These are phyloP conservation scores for Sebastes vulpes DNA, from an alignment of 2,797 vertebrate species.

Conservation along the genomic window DNA sequence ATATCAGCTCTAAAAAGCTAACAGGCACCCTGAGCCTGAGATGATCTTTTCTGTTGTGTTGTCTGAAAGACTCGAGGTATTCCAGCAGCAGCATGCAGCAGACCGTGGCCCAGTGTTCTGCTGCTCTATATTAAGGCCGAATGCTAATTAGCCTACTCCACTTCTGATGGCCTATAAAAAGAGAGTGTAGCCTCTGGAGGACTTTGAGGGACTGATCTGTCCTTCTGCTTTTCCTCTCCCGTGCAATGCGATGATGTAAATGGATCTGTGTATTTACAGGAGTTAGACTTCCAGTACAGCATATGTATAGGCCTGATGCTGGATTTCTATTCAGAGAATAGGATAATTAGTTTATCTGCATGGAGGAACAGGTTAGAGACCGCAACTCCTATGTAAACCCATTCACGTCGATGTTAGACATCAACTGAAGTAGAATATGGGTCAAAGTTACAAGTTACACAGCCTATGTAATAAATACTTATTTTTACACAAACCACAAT, in stretches of 20 bases:
- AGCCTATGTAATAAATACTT: too few species aligned
- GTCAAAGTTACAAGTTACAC: too few species aligned
- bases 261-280: constrained; percentile 27
- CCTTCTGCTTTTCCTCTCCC: constrained; percentile 8
- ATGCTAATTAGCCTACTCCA: constrained; percentile 87
- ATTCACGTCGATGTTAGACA: too few species aligned
- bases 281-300: too few species aligned
- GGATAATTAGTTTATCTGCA: not conserved
- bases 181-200: constrained; percentile 40
- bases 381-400: too few species aligned
- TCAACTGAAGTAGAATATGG: too few species aligned
- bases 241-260: not conserved
- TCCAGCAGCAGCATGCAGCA: not conserved
- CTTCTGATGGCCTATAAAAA: constrained; percentile 80
- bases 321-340: not conserved
- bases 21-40: not conserved
- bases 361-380: not conserved
- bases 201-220: constrained; percentile 29
- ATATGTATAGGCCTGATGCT: too few species aligned
- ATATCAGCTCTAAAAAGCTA: not conserved
- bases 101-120: not conserved
- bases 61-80: not conserved
- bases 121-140: constrained; percentile 49
- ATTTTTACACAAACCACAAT: too few species aligned
- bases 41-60: not conserved